phyloP scores from a whole-genome alignment of 2,797 vertebrate genomes.

The Phylloscopus collybita region DNA sequence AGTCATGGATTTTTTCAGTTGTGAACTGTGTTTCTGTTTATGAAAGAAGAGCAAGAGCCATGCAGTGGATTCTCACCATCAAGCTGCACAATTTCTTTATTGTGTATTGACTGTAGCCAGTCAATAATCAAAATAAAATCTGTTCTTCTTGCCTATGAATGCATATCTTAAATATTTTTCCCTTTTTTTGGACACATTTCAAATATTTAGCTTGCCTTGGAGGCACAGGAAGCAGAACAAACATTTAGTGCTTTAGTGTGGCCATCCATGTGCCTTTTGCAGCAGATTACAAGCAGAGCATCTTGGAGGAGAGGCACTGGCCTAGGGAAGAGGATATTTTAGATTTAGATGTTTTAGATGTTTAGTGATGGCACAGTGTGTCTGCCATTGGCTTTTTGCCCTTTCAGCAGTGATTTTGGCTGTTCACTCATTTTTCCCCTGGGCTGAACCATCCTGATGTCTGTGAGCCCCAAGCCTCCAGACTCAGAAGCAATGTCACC shows the following conservation, averaged over 20 bases:
- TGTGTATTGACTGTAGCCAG: background rate
- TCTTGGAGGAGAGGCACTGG: background rate
- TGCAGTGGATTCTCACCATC: background rate
- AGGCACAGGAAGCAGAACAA: background rate
- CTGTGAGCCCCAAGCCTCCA: background rate
- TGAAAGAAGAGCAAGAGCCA: background rate
- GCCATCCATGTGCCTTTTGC: background rate
- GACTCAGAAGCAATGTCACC: accelerated
- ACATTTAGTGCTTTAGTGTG: background rate
- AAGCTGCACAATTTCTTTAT: background rate
- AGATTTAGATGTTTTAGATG: background rate
- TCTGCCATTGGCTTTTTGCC: background rate
- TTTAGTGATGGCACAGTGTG: background rate
- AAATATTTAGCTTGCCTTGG: background rate
- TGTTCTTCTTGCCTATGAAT: background rate
- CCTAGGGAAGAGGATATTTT: background rate
- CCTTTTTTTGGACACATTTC: background rate
- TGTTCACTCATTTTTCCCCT: background rate
- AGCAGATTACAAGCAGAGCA: background rate
- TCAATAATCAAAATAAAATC: background rate
- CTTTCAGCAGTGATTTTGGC: background rate
- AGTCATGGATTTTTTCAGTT: background rate
- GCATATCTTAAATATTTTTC: background rate
- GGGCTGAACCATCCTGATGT: background rate
- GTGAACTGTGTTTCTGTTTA: background rate